Evolutionary conservation across 2,888 invertebrate genomes (phyloP).

Genomic region (Ormyrus nitidulus): DNA sequence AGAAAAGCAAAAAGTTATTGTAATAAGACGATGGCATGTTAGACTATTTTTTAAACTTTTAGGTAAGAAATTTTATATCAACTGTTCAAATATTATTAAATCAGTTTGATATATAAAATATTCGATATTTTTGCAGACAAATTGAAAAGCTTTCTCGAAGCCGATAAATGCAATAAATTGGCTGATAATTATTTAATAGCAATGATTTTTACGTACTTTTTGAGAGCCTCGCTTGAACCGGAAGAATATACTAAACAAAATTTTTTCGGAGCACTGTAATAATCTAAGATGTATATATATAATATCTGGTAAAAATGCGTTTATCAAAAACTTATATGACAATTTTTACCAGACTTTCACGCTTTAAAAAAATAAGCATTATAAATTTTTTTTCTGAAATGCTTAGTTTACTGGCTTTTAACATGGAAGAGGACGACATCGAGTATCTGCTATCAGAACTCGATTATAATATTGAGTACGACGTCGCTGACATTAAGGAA

Average conservation of each 20-base stretch:
- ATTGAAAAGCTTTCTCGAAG: constrained; percentile 74
- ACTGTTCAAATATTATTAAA: neutral
- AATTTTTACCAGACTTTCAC: neutral
- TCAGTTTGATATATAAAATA: neutral
- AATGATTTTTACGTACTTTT: constrained; percentile 79
- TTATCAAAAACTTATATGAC: neutral
- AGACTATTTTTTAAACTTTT: constrained; percentile 64
- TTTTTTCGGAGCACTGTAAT: constrained; percentile 79
- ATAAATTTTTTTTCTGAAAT: neutral
- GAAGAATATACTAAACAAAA: constrained; percentile 76
- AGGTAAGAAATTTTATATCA: constrained; percentile 57
- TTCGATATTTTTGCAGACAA: constrained; percentile 67
- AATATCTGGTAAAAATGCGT: constrained; percentile 5
- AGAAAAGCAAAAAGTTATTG: constrained; percentile 54
- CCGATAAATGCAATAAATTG: constrained; percentile 76
- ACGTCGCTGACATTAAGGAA: constrained; percentile 67
- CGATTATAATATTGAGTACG: constrained; percentile 34
- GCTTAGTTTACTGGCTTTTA: constrained; percentile 77
- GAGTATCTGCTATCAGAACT: constrained; percentile 73
- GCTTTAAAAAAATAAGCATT: neutral
- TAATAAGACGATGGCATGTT: constrained; percentile 63
- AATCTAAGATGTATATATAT: constrained; percentile 3
- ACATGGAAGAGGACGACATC: constrained; percentile 80
- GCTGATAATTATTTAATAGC: constrained; percentile 79
- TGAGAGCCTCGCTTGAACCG: constrained; percentile 75